A percentile compares a stretch with the other conserved stretches of the same genome.
These are phyloP conservation scores for Cataglyphis albicans DNA, from an alignment of 2,888 invertebrate species.

Conservation along the genomic window DNA sequence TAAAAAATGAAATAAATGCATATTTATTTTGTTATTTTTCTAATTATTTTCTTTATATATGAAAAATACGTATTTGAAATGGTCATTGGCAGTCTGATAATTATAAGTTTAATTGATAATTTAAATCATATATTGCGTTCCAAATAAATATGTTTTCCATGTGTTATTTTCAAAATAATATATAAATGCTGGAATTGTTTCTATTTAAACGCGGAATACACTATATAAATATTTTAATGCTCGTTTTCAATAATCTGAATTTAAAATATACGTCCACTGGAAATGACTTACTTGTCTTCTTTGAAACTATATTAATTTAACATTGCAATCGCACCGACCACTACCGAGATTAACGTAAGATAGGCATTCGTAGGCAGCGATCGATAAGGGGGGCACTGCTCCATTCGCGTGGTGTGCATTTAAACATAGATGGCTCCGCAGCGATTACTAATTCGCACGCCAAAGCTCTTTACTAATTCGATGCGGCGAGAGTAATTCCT, in stretches of 20 bases:
- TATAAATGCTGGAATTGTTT: neutral
- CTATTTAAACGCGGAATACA: neutral
- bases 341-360: neutral
- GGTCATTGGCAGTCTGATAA: neutral
- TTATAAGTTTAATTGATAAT: neutral
- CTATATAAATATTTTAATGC: neutral
- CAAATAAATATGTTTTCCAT: neutral
- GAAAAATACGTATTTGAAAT: neutral
- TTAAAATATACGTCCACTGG: neutral
- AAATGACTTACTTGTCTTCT: neutral
- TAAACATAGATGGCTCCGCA: conserved; percentile 15
- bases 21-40: conserved; percentile 1
- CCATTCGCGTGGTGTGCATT: neutral
- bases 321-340: neutral
- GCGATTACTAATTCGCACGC: conserved; percentile 64
- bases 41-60: neutral
- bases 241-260: neutral
- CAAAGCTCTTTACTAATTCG: conserved; percentile 72
- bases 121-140: neutral
- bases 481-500: conserved; percentile 64
- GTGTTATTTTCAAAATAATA: neutral
- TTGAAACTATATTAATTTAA: neutral
- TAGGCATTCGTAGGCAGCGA: conserved; percentile 1
- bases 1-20: conserved; percentile 1
- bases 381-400: neutral